Evolutionary conservation across 2,797 vertebrate species (phyloP).

Genomic region (Myotis daubentonii): DNA sequence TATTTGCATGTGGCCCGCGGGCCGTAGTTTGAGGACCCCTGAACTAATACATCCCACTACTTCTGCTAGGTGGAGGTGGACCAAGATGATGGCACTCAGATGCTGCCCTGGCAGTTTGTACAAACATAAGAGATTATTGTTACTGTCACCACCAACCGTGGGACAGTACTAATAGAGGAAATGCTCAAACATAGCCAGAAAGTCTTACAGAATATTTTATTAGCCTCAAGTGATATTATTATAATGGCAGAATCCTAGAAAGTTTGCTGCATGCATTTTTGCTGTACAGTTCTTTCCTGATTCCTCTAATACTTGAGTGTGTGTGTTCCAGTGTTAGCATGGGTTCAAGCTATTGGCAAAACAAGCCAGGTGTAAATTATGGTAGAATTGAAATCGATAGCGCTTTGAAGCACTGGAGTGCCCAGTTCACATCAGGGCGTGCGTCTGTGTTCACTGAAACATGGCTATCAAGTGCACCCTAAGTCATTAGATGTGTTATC

Average conservation of each 20-base stretch:
- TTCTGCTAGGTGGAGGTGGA: neutral
- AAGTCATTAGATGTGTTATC: constrained; percentile 88
- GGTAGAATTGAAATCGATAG: constrained; percentile 86
- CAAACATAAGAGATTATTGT: neutral
- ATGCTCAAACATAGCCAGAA: constrained; percentile 20
- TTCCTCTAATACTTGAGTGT: constrained; percentile 76
- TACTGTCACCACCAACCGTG: neutral
- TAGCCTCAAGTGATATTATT: constrained; percentile 42
- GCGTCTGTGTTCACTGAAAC: constrained; percentile 86
- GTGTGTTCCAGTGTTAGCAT: constrained; percentile 84
- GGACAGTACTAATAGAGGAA: neutral
- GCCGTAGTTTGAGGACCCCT: too few relatives aligned
- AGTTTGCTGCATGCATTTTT: constrained; percentile 68
- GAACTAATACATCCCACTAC: neutral
- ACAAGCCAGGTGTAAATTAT: constrained; percentile 89
- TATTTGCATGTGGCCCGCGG: too few relatives aligned
- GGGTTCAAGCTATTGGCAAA: constrained; percentile 88
- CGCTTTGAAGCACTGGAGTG: constrained; percentile 84
- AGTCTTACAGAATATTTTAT: constrained; percentile 42
- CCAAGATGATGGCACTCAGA: neutral
- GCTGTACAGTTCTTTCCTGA: constrained; percentile 72
- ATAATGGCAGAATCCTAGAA: constrained; percentile 43
- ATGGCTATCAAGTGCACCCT: constrained; percentile 85
- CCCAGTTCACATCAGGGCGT: constrained; percentile 87
- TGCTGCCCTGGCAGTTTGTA: neutral